Base-by-base conservation (phyloP, 2,888 invertebrate species). In the Andricus curvator region DNA sequence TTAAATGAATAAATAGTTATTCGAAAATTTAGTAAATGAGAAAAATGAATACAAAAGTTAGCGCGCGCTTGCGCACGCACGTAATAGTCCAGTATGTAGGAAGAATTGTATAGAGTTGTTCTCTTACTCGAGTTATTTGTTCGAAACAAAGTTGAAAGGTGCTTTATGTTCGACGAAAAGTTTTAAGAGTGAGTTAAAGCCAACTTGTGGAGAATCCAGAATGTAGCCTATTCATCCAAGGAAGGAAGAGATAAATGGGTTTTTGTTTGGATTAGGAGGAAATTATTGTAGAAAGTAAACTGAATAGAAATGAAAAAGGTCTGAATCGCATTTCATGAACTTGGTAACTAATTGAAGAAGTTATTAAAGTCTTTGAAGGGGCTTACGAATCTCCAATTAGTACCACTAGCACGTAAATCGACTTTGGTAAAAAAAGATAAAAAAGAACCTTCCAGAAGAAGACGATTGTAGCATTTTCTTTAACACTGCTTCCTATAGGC, bases 151-250 rank as follows among this genome's bases (percentile, higher is more conserved):
- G 29, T 51, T 51, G 51, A 70, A 51, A 70, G 70, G 20, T 48
- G 29, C n/a, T 70, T 70, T 51, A 17, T 70, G 70, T 70, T 51
- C 25, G 22, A 29, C 25, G 51, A 48, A 70, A 70, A 70, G 48
- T 70, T 70, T 70, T 70, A 33, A 29, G 48, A 70, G 48, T 20
- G 48, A 70, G 48, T 70, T 70, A 29, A 33, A 51, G 29, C 29
- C 48, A 56, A 56, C 56, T n/a, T n/a, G 3, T 8, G 3, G 9
- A n/a, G 56, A 56, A 56, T 56, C 9, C 56, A n/a, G 56, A 56
- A 17, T 56, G n/a, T 9, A 56, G 56, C 3, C n/a, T 56, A 56
- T 56, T 56, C 56, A 22, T 56, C 4, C 0, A 22, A n/a, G 3
- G n/a, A 11, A 56, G 56, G n/a, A n/a, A 56, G 56, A 20, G n/a